A percentile compares a stretch with the other conserved stretches of the same genome.
These are phyloP conservation scores for Melanargia galathea DNA, from an alignment of 2,888 invertebrate genomes.

Conservation along the genomic window DNA sequence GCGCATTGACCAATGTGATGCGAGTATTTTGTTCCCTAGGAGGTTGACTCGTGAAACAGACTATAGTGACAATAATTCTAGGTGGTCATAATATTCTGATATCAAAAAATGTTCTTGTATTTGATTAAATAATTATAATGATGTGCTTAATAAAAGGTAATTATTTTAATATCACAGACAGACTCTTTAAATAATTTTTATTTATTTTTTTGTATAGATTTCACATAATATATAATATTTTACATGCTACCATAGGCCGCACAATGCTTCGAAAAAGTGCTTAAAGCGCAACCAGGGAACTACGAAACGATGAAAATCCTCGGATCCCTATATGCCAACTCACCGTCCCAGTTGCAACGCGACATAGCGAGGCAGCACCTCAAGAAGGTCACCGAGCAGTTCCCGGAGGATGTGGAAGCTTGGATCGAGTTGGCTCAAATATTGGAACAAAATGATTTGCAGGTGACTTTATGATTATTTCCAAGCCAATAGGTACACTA, in stretches of 20 bases:
- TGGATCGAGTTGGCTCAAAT: constrained; percentile 99
- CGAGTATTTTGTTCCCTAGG: no score
- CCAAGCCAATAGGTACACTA: neutral
- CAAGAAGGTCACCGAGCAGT: constrained; percentile 97
- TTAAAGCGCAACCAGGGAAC: constrained; percentile 98
- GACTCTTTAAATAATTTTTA: no score
- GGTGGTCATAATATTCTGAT: no score
- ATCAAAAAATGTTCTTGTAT: no score
- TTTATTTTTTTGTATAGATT: no score
- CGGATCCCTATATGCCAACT: constrained; percentile 97
- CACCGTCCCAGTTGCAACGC: constrained; percentile 92
- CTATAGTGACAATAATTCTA: no score
- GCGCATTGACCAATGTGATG: no score
- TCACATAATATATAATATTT: neutral
- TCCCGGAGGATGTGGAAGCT: constrained; percentile 99
- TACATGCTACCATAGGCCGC: constrained; percentile 88
- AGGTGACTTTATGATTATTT: constrained; percentile 55
- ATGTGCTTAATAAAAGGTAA: no score
- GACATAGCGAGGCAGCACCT: constrained; percentile 97
- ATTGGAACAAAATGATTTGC: constrained; percentile 95
- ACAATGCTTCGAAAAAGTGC: constrained; percentile 98
- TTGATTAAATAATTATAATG: no score
- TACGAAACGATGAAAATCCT: constrained; percentile 99
- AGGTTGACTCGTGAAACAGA: no score
- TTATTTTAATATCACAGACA: no score